These are phyloP conservation scores for Chymomyza caudatula DNA, from an alignment of 2,888 invertebrate species.

Conservation along the genomic window DNA sequence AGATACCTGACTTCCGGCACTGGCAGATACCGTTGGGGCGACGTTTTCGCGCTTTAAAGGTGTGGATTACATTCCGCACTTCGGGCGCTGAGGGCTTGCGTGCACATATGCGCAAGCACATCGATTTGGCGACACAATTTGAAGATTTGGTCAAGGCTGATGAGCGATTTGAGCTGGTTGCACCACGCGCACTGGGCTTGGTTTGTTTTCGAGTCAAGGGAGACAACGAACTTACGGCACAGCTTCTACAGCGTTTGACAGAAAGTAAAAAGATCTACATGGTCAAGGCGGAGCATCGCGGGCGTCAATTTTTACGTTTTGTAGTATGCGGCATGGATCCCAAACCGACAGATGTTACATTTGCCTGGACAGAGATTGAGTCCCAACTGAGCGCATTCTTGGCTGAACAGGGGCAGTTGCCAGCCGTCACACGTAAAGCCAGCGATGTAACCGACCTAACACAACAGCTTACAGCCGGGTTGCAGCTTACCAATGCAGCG, in stretches of 20 bases:
- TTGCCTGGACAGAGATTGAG: conserved; percentile 85
- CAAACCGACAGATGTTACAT: conserved; percentile 85
- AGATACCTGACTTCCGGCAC: conserved; percentile 83
- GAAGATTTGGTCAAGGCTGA: conserved; percentile 85
- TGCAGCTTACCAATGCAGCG: conserved; percentile 36
- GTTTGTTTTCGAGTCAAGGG: conserved; percentile 93
- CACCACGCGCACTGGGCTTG: conserved; percentile 86
- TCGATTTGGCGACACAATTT: conserved; percentile 87
- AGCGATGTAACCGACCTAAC: conserved; percentile 49
- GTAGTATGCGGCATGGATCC: conserved; percentile 88
- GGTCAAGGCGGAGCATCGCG: conserved; percentile 86
- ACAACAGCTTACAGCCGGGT: conserved; percentile 48
- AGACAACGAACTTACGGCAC: conserved; percentile 84
- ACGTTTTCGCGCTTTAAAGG: conserved; percentile 91
- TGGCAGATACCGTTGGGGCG: conserved; percentile 92
- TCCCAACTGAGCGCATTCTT: conserved; percentile 79
- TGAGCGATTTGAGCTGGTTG: conserved; percentile 87
- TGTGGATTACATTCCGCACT: conserved; percentile 94
- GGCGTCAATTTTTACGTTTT: conserved; percentile 87
- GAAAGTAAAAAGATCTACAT: conserved; percentile 88
- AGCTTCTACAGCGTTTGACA: conserved; percentile 85
- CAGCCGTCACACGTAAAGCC: conserved; percentile 14
- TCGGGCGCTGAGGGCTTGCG: conserved; percentile 90
- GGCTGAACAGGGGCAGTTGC: conserved; percentile 25
- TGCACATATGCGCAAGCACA: conserved; percentile 86